Conservation (phyloP, 2,113 vertebrate species). For the Dicrurus megarhynchus region DNA sequence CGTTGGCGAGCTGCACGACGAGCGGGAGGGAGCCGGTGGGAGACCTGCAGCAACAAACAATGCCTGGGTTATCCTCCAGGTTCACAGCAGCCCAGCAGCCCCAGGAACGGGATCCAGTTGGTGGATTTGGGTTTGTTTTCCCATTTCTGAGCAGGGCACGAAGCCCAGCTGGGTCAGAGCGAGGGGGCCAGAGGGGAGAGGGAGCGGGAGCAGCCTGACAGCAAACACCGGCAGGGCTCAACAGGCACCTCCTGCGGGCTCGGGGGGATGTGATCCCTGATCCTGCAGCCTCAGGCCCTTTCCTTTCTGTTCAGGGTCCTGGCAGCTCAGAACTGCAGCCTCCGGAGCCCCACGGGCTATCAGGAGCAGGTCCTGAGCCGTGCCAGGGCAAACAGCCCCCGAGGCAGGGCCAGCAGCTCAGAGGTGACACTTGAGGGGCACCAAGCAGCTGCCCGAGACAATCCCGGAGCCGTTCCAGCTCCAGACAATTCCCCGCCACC, state of each 20-base stretch:
- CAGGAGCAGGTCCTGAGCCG: background rate
- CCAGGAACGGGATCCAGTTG: fast-evolving
- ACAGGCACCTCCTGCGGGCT: background rate
- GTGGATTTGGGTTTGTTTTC: background rate
- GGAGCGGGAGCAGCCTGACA: background rate
- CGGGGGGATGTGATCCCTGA: background rate
- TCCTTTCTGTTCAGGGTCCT: background rate
- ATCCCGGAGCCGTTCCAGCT: background rate
- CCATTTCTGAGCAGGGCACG: background rate
- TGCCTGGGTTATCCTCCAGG: too few relatives aligned
- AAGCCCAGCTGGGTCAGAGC: background rate
- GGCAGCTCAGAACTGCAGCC: background rate
- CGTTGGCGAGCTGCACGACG: constrained; percentile 94
- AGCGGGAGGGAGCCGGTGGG: constrained; percentile 89
- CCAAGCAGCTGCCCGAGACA: background rate
- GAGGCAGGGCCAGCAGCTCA: background rate
- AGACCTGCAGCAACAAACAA: constrained; percentile 71
- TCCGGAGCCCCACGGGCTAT: background rate
- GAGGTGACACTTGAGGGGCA: background rate
- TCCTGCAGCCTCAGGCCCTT: background rate
- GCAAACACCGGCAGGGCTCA: background rate
- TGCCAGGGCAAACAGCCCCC: background rate
- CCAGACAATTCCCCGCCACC: background rate
- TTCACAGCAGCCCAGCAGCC: fast-evolving
- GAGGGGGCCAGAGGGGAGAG: background rate